A percentile compares a stretch with the other conserved stretches of the same genome.
These are phyloP conservation scores for Cassiopea andromeda DNA, from an alignment of 30 jellyfish, hydroid and myxozoan species.

Conservation along the genomic window DNA sequence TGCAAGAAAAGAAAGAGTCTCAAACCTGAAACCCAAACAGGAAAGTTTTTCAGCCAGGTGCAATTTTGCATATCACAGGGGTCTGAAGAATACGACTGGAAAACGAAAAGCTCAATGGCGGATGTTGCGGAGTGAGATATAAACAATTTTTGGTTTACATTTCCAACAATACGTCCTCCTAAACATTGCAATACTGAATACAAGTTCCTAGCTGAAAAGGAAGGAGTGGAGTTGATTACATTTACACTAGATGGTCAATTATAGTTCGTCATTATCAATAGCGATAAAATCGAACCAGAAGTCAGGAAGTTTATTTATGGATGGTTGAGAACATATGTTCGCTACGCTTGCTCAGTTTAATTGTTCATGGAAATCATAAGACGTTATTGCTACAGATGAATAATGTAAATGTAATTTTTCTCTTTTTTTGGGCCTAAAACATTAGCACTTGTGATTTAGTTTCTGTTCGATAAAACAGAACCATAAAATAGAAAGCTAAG, in stretches of 20 bases:
- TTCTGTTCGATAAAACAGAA: background rate
- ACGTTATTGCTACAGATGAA: background rate
- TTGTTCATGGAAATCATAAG: background rate
- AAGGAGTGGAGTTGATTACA: too few relatives aligned
- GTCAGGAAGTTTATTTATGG: too few relatives aligned
- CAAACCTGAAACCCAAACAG: too few relatives aligned
- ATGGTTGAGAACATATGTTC: too few relatives aligned
- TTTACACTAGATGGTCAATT: too few relatives aligned
- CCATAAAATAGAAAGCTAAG: too few relatives aligned
- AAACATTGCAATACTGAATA: background rate
- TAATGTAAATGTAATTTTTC: background rate
- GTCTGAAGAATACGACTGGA: background rate
- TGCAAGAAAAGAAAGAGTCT: too few relatives aligned
- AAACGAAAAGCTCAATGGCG: background rate
- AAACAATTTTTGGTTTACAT: background rate
- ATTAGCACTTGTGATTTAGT: background rate
- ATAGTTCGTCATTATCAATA: too few relatives aligned
- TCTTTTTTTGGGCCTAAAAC: background rate
- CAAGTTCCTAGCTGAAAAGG: background rate
- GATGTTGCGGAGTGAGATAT: background rate
- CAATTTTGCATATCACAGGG: background rate
- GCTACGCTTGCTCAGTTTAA: background rate
- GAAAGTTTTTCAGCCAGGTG: too few relatives aligned
- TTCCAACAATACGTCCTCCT: background rate
- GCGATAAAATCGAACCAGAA: too few relatives aligned